Conservation (phyloP, 2,113 vertebrate genomes). For the Panthera tigris region DNA sequence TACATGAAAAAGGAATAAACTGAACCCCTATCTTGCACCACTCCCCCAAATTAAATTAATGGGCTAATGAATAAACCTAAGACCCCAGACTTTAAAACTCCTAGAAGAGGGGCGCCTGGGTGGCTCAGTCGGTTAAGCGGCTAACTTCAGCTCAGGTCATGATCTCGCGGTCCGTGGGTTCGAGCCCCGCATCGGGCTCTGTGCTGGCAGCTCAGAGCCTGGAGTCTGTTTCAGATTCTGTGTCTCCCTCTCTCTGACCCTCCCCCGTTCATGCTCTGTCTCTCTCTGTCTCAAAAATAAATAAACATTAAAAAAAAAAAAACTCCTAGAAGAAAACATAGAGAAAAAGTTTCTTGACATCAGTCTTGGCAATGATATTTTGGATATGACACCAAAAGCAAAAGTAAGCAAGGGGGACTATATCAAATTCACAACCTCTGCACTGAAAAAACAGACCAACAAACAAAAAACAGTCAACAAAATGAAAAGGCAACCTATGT, state of each 20-base stretch:
- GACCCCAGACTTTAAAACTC: not conserved
- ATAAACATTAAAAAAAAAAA: too few relatives aligned
- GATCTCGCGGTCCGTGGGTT: too few relatives aligned
- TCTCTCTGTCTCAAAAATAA: too few relatives aligned
- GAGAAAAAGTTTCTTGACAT: not conserved
- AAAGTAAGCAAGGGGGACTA: not conserved
- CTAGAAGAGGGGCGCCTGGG: not conserved
- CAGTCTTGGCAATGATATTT: not conserved
- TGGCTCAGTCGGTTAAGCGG: too few relatives aligned
- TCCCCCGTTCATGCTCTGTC: too few relatives aligned
- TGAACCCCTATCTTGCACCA: not conserved
- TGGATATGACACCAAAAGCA: not conserved
- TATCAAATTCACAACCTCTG: not conserved
- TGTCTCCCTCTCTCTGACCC: too few relatives aligned
- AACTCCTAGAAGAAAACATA: not conserved
- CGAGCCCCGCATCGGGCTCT: too few relatives aligned
- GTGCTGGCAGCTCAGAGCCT: too few relatives aligned
- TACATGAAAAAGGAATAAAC: not conserved
- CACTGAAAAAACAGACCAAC: not conserved
- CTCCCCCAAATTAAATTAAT: not conserved
- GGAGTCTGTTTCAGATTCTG: too few relatives aligned
- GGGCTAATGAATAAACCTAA: not conserved
- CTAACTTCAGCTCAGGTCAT: too few relatives aligned
- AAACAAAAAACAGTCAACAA: not conserved
- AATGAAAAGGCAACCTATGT: not conserved